These are phyloP conservation scores for Leptonema lineaticorne DNA, from an alignment of 1,140 invertebrate genomes.

Conservation along the genomic window DNA sequence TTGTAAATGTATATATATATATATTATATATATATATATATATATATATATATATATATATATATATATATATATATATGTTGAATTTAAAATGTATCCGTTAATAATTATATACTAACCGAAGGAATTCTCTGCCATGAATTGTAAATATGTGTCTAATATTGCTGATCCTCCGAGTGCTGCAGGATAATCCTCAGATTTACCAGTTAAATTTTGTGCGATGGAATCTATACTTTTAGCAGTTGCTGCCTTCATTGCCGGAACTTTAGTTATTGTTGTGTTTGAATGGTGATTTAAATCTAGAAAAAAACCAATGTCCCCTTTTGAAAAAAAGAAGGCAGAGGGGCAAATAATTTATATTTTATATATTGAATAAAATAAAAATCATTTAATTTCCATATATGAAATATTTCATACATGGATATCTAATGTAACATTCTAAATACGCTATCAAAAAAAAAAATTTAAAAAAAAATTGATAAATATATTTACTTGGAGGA, in stretches of 20 bases:
- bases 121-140: slow-evolving; percentile 78
- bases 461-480: neutral
- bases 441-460: neutral
- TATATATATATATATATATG: too few species aligned
- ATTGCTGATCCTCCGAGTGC: slow-evolving; percentile 70
- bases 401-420: too few species aligned
- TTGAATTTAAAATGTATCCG: neutral
- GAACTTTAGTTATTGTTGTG: slow-evolving; percentile 60
- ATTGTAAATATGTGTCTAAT: slow-evolving; percentile 80
- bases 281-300: slow-evolving; percentile 59
- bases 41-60: too few species aligned
- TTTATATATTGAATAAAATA: neutral
- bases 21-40: neutral
- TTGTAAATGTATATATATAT: neutral
- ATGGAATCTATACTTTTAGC: slow-evolving; percentile 64
- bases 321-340: neutral
- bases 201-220: slow-evolving; percentile 46
- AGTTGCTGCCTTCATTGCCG: slow-evolving; percentile 59
- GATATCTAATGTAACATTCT: slow-evolving; percentile 13
- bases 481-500: slow-evolving; percentile 49
- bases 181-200: slow-evolving; percentile 54
- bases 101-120: slow-evolving; percentile 47
- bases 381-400: too few species aligned
- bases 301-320: slow-evolving; percentile 35
- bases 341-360: neutral